Conservation (phyloP, 2,888 invertebrate species). For the Bhutanitis thaidina region DNA sequence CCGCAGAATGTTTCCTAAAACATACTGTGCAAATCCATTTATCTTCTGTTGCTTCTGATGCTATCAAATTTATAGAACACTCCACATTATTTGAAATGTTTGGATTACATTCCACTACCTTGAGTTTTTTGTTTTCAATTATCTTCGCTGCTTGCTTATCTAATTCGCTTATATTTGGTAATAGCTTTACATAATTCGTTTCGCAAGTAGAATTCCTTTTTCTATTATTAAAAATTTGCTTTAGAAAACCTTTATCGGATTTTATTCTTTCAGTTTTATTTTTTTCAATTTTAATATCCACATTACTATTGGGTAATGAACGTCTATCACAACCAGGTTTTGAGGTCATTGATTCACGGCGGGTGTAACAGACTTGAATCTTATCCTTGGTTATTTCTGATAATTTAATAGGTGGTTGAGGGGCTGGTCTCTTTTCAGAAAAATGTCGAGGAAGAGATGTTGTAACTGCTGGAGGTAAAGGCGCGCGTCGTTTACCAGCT, state of each 20-base stretch:
- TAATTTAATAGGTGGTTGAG: constrained; percentile 67
- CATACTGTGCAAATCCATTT: constrained; percentile 62
- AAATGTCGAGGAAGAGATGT: constrained; percentile 51
- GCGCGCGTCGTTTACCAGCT: constrained; percentile 87
- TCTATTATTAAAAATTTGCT: constrained; percentile 70
- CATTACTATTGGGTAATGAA: constrained; percentile 24
- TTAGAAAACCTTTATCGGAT: constrained; percentile 75
- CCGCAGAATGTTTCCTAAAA: constrained; percentile 54
- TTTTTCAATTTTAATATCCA: constrained; percentile 47
- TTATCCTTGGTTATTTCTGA: constrained; percentile 36
- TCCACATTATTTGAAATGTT: constrained; percentile 9
- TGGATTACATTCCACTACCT: constrained; percentile 2
- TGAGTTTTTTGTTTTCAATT: constrained; percentile 65
- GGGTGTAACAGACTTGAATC: constrained; percentile 6
- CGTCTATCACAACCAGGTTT: constrained; percentile 24
- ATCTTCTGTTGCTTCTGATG: constrained; percentile 28
- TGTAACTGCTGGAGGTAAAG: constrained; percentile 81
- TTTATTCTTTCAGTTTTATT: constrained; percentile 51
- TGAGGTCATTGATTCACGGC: constrained; percentile 36
- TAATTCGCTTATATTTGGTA: constrained; percentile 88
- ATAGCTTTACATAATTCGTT: constrained; percentile 70
- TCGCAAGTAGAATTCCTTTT: constrained; percentile 60
- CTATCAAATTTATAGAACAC: not conserved
- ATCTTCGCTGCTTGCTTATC: constrained; percentile 89
- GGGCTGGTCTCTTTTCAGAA: constrained; percentile 74